Evolutionary conservation across 1,140 invertebrate species (phyloP).

Genomic region (Eciton burchellii): DNA sequence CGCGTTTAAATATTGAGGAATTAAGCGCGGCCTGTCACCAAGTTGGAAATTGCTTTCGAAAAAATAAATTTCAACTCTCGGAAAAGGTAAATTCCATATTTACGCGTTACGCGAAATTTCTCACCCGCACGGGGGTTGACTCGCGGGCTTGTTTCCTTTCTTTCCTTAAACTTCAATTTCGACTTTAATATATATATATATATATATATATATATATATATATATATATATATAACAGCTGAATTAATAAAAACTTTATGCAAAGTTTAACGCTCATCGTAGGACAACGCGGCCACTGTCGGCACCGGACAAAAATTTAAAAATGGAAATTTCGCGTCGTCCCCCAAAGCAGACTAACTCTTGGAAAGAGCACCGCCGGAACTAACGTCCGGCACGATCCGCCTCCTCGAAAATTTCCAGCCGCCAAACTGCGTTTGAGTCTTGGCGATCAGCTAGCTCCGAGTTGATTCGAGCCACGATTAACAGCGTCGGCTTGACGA

Average conservation of each 20-base stretch:
- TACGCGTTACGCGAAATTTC: background rate
- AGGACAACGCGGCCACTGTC: background rate
- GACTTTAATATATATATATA: too few relatives aligned
- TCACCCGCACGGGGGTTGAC: background rate
- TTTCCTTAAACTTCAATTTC: conserved; percentile 31
- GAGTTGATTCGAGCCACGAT: too few relatives aligned
- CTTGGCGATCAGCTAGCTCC: too few relatives aligned
- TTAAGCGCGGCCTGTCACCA: background rate
- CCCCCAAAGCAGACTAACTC: background rate
- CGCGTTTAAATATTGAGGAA: background rate
- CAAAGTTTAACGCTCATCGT: background rate
- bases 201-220: too few relatives aligned
- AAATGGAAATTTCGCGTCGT: conserved; percentile 12
- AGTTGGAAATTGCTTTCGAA: background rate
- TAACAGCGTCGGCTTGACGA: too few relatives aligned
- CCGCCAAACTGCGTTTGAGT: too few relatives aligned
- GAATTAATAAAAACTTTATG: conserved; percentile 33
- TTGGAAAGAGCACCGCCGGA: conserved; percentile 12
- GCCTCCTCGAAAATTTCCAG: background rate
- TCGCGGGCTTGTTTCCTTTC: background rate
- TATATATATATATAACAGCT: too few relatives aligned
- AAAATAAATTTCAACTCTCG: conserved; percentile 2
- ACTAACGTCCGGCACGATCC: background rate
- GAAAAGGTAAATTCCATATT: background rate
- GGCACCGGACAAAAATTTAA: conserved; percentile 19